Conservation (phyloP, 2,797 vertebrate species). For the Falco cherrug region DNA sequence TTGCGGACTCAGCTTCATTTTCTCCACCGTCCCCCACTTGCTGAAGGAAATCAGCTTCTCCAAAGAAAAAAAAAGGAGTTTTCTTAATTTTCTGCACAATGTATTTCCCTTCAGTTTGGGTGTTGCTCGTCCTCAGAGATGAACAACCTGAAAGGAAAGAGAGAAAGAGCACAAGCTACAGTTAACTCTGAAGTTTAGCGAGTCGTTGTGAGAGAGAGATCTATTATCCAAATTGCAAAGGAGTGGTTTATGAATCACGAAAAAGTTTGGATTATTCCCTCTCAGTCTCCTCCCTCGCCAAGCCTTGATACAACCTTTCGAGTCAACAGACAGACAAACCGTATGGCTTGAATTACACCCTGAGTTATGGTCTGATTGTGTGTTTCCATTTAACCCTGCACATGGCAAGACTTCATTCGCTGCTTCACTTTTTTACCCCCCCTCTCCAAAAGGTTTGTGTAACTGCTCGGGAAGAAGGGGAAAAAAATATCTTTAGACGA, state of each 20-base stretch:
- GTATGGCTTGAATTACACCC: slow-evolving; percentile 74
- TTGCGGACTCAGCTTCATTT: slow-evolving; percentile 84
- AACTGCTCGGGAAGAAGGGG: neutral
- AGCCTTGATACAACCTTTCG: slow-evolving; percentile 35
- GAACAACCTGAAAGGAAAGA: slow-evolving; percentile 45
- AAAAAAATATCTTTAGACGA: neutral
- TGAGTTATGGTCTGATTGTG: slow-evolving; percentile 42
- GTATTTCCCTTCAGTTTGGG: slow-evolving; percentile 5
- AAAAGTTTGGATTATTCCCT: slow-evolving; percentile 12
- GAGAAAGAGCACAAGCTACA: neutral
- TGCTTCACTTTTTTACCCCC: neutral
- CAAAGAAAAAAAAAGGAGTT: neutral
- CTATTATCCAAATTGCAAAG: slow-evolving; percentile 68
- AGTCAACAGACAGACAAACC: slow-evolving; percentile 41
- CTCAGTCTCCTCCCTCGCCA: neutral
- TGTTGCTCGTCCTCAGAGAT: neutral
- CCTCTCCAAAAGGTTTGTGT: neutral
- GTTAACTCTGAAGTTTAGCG: neutral
- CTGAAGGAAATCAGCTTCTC: neutral
- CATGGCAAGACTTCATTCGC: slow-evolving; percentile 27
- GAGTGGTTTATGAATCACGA: slow-evolving; percentile 61
- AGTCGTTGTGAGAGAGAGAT: neutral
- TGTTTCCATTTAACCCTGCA: slow-evolving; percentile 64
- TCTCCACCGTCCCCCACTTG: slow-evolving; percentile 18
- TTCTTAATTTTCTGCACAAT: neutral